Conservation (phyloP, 2,797 vertebrate species). For the Danio albolineatus region DNA sequence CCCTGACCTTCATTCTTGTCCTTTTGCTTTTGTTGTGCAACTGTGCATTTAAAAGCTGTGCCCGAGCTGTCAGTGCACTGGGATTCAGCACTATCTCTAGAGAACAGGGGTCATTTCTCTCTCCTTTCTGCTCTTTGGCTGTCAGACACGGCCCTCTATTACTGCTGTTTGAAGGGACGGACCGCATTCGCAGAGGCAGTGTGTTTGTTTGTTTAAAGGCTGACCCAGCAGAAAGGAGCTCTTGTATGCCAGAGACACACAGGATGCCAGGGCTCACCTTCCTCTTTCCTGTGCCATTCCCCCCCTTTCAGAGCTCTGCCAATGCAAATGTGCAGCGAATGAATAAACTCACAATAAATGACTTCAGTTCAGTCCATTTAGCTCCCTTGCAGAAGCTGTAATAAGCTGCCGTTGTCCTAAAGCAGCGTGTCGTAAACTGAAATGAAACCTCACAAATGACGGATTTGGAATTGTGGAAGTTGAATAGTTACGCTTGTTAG, state of each 20-base stretch:
- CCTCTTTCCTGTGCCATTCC: slow-evolving; percentile 8
- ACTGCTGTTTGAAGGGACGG: slow-evolving; percentile 33
- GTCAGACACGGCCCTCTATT: slow-evolving; percentile 27
- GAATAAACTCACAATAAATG: slow-evolving; percentile 51
- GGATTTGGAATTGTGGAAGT: neutral
- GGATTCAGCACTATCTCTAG: slow-evolving; percentile 27
- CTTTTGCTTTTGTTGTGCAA: slow-evolving; percentile 32
- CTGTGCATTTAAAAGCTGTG: slow-evolving; percentile 20
- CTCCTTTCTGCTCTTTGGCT: slow-evolving; percentile 24
- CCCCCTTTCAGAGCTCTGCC: slow-evolving; percentile 23
- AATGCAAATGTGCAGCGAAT: slow-evolving; percentile 41
- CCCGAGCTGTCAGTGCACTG: slow-evolving; percentile 29
- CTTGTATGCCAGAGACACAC: slow-evolving; percentile 33
- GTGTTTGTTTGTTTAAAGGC: slow-evolving; percentile 53
- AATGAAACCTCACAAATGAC: neutral
- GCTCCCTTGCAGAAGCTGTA: neutral
- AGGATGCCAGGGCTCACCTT: slow-evolving; percentile 25
- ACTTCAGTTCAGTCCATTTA: slow-evolving; percentile 30
- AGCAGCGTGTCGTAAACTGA: neutral
- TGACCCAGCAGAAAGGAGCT: slow-evolving; percentile 47
- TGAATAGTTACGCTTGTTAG: neutral
- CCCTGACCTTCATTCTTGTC: slow-evolving; percentile 39
- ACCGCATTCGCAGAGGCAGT: slow-evolving; percentile 17
- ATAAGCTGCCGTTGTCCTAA: neutral
- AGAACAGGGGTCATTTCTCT: slow-evolving; percentile 44